A percentile compares a stretch with the other conserved stretches of the same genome.
These are phyloP conservation scores for Polypedilum pembai DNA, from an alignment of 1,140 invertebrate species.

Conservation along the genomic window DNA sequence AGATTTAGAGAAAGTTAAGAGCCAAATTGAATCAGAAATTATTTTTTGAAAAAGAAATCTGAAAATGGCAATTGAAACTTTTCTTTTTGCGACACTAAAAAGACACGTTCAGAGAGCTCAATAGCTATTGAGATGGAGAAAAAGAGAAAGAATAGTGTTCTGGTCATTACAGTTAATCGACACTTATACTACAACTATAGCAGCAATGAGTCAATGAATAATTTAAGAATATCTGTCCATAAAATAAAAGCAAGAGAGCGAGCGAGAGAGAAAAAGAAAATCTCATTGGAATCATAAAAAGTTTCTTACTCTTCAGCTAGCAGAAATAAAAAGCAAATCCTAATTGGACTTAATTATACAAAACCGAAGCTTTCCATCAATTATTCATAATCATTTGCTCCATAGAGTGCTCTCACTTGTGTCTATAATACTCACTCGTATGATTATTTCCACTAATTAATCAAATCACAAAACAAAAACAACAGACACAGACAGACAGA, in stretches of 20 bases:
- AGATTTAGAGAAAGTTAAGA: background rate
- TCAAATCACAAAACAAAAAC: background rate
- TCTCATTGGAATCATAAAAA: conserved; percentile 3
- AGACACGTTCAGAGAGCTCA: background rate
- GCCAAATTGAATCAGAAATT: background rate
- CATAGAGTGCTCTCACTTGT: background rate
- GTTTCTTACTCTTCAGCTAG: background rate
- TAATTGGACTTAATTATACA: conserved; percentile 4
- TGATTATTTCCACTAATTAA: background rate
- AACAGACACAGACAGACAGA: background rate
- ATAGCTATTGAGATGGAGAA: background rate
- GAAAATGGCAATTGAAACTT: no score
- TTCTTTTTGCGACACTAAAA: background rate
- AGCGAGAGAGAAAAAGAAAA: background rate
- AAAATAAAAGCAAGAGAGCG: background rate
- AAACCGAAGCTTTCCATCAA: background rate
- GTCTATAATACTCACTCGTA: no score
- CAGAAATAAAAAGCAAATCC: background rate
- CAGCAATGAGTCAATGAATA: background rate
- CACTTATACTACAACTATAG: background rate
- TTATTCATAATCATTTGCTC: conserved; percentile 14
- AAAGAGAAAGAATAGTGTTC: no score
- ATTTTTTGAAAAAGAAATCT: background rate
- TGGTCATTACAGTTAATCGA: conserved; percentile 12
- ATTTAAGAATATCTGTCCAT: background rate